phyloP scores from a whole-genome alignment of 37 sponge, comb jelly and placozoan species.

The Aplysina aerophoba region DNA sequence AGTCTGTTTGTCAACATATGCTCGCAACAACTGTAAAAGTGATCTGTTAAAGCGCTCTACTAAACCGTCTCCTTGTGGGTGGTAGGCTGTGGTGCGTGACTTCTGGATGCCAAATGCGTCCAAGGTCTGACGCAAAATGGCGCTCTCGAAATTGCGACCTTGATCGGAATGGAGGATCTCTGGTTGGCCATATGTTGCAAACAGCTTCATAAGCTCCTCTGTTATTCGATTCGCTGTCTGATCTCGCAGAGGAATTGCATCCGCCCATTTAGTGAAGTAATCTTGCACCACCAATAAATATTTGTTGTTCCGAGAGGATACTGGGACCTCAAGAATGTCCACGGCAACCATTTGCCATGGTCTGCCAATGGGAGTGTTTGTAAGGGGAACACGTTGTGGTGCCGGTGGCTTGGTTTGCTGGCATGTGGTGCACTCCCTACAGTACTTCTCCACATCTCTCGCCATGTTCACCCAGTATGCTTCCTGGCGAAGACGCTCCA shows the following conservation, averaged over 20 bases:
- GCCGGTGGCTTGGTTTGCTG: too few species aligned
- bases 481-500: background rate
- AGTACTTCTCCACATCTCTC: too few species aligned
- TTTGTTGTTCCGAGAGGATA: background rate
- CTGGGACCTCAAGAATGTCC: constrained; percentile 18
- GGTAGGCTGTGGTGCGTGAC: constrained; percentile 22
- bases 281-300: constrained; percentile 34
- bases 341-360: constrained; percentile 38
- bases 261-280: constrained; percentile 49
- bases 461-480: too few species aligned
- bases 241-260: too few species aligned
- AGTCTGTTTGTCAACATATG: background rate
- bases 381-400: too few species aligned
- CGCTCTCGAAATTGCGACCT: background rate
- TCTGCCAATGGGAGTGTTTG: too few species aligned
- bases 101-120: constrained; percentile 52
- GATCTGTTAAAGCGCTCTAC: constrained; percentile 34
- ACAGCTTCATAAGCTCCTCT: background rate
- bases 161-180: constrained; percentile 29
- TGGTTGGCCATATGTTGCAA: constrained; percentile 20
- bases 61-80: constrained; percentile 34
- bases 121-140: too few species aligned
- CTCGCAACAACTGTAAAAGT: too few species aligned
- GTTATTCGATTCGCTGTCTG: too few species aligned
- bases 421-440: too few species aligned